These are phyloP conservation scores for Noctuana brunneofusca DNA, from an alignment of 2,888 invertebrate species.

Conservation along the genomic window DNA sequence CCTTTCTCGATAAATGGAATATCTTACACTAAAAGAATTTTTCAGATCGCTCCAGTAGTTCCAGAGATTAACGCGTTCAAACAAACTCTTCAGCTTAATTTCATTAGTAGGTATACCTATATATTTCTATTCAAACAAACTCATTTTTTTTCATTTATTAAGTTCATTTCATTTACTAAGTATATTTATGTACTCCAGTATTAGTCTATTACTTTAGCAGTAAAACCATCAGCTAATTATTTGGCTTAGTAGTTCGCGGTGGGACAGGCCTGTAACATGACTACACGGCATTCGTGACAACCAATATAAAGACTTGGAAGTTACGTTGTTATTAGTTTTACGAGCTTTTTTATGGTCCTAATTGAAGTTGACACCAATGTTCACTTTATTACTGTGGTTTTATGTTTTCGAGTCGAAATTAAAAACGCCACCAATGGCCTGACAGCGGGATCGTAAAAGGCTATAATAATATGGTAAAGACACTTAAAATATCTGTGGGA, in stretches of 20 bases:
- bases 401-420: slow-evolving; percentile 44
- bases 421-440: slow-evolving; percentile 17
- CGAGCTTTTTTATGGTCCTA: slow-evolving; percentile 61
- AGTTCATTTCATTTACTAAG: too few relatives aligned
- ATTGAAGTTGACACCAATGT: slow-evolving; percentile 63
- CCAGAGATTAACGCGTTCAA: too few relatives aligned
- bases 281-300: slow-evolving; percentile 26
- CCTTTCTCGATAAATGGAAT: too few relatives aligned
- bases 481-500: slow-evolving; percentile 16
- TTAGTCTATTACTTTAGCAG: background rate
- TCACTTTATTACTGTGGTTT: slow-evolving; percentile 40
- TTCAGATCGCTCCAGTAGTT: too few relatives aligned
- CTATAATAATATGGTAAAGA: slow-evolving; percentile 29
- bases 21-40: too few relatives aligned
- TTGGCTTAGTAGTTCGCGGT: slow-evolving; percentile 7
- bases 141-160: too few relatives aligned
- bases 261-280: slow-evolving; percentile 1
- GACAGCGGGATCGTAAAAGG: slow-evolving; percentile 18
- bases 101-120: too few relatives aligned
- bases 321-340: slow-evolving; percentile 60
- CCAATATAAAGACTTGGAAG: slow-evolving; percentile 30
- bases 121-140: too few relatives aligned
- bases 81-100: too few relatives aligned
- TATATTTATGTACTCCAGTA: too few relatives aligned
- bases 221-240: slow-evolving; percentile 8